Base-by-base conservation (phyloP, 2,113 vertebrate species). In the Poeciliopsis turrubarensis region DNA sequence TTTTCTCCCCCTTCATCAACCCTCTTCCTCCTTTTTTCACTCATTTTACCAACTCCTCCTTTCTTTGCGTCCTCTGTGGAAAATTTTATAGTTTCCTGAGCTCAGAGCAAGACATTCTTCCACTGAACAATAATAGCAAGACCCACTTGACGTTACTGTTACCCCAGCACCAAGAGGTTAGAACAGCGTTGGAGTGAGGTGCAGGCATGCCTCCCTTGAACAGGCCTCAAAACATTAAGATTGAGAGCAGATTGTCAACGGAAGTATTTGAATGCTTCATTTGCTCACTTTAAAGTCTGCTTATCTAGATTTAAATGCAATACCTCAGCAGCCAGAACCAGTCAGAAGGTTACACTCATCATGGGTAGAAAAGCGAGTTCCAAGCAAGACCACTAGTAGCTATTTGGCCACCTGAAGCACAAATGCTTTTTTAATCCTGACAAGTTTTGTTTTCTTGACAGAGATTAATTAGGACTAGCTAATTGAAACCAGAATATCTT, bases 61-160 rank as follows among this genome's bases (percentile, higher is more conserved):
- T 87, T 87, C 89, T 90, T 70, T 62, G 65, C 77, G 74, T 73
- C 80, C 85, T 77, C 81, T 87, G 88, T 91, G 90, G 91, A 93
- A 93, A 93, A 88, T 92, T 68, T 91, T 91, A 92, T 93, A 89
- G 89, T 92, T 93, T 93, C 93, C 92, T 93, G 90, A 78, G 87
- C 89, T 90, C 83, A 82, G 88, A 87, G 86, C 54, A 64, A 90
- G 86, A 92, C 89, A 90, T 90, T 92, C 89, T 93, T 92, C 92
- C 83, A 84, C 75, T 60, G 84, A 91, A 92, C 88, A 93, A 92
- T 86, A 93, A 92, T 81, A 88, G 74, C 80, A 87, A 92, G 83
- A 89, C 87, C 78, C 80, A 86, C 91, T 93, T 90, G 84, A 89
- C 86, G 85, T 66, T 87, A 85, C 81, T 83, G 77, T 81, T 73